Evolutionary conservation across 2,113 vertebrate genomes (phyloP), one percentile per base, ranked within the genome.

Genomic region (mouse (Mus musculus)): DNA sequence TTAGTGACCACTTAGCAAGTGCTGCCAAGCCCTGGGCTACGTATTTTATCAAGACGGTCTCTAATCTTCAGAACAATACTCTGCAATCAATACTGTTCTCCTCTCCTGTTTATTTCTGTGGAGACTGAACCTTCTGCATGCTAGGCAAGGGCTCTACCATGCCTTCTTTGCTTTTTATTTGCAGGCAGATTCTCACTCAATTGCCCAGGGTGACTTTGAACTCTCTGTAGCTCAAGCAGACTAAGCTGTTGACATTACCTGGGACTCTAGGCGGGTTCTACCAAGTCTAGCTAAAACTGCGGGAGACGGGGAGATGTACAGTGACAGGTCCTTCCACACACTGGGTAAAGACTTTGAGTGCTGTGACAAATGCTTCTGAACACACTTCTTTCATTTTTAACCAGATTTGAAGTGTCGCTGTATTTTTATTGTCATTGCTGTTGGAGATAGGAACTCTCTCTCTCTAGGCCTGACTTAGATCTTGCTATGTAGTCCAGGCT

Each of bases 251-350:
- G 22, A 22, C 7, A 11, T 61, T 61, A 61, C 13, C 56, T 84
- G 52, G n/a, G 87, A 59, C 8, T 56, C 2, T 0, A 56, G 7
- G 7, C 19, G 13, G 56, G 33, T 19, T 75, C 14, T 71, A 71
- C 92, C 33, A 94, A n/a, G 54, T 69, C 71, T 80, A 65, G 46
- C 2, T 9, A 63, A 89, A 77, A 49, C 67, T 59, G 61, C 36
- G 26, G 46, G 71, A 19, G 2, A n/a, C 5, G 19, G 1, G 46
- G 5, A 30, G 49, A 4, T 46, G 36, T 39, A 76, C 0, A n/a
- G 61, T n/a, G 54, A 67, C 11, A 46, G 61, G 59, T 30, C 16
- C 4, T 26, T 1, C 54, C 28, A 17, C 2, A 52, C 17, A 54
- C 39, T 13, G 36, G 46, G 26, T 30, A 49, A 92, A 72, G 54